A percentile compares a stretch with the other conserved stretches of the same genome.
phyloP scores from a whole-genome alignment of 2,888 invertebrate species.

The Eupithecia inturbata region DNA sequence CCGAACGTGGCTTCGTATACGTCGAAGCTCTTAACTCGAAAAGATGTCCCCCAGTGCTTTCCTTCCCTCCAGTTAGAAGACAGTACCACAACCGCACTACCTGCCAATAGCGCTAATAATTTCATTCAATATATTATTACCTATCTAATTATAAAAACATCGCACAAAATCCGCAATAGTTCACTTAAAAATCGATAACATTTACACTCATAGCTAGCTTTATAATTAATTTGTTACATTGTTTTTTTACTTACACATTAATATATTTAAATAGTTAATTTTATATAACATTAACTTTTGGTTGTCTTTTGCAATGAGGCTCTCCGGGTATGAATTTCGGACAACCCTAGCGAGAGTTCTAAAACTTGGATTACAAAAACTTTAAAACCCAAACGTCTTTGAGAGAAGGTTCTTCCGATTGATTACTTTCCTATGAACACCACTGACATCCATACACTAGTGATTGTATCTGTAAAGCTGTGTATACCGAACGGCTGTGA shows the following conservation, averaged over 20 bases:
- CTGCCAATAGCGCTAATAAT: slow-evolving; percentile 79
- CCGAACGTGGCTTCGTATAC: slow-evolving; percentile 64
- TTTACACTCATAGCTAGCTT: slow-evolving; percentile 84
- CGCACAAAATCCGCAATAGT: slow-evolving; percentile 83
- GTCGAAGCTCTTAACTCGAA: slow-evolving; percentile 57
- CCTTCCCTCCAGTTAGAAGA: slow-evolving; percentile 56
- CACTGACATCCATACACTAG: slow-evolving; percentile 54
- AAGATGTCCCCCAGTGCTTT: slow-evolving; percentile 53
- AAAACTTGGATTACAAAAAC: not conserved
- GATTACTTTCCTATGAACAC: slow-evolving; percentile 35
- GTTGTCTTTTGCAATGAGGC: slow-evolving; percentile 82
- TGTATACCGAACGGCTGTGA: slow-evolving; percentile 81
- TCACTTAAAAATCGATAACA: slow-evolving; percentile 83
- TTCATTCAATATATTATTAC: slow-evolving; percentile 83
- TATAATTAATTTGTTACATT: slow-evolving; percentile 84
- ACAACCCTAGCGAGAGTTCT: slow-evolving; percentile 64
- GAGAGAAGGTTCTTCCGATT: slow-evolving; percentile 16
- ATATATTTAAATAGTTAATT: slow-evolving; percentile 82
- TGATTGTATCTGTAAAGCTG: slow-evolving; percentile 82
- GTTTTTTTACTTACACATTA: slow-evolving; percentile 77
- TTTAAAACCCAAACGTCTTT: slow-evolving; percentile 9
- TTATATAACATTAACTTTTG: slow-evolving; percentile 83
- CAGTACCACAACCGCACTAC: slow-evolving; percentile 68
- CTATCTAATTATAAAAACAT: slow-evolving; percentile 85
- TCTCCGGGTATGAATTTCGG: slow-evolving; percentile 72